Evolutionary conservation across 2,113 vertebrate species (phyloP).

Genomic region (Ictalurus punctatus): DNA sequence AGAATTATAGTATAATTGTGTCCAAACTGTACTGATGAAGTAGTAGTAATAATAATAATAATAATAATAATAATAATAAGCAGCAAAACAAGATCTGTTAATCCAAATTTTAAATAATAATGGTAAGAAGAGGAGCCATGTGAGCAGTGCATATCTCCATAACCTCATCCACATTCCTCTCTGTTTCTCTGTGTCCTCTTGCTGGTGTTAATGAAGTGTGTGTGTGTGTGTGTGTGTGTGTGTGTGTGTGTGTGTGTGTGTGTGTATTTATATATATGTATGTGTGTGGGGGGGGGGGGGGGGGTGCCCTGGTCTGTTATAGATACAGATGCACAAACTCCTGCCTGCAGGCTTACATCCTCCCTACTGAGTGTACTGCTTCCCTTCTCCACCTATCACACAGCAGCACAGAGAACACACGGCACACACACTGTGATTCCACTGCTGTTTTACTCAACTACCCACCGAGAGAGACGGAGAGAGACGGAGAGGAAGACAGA

Average conservation of each 20-base stretch:
- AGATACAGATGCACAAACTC: slow-evolving; percentile 19
- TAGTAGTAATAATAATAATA: background rate
- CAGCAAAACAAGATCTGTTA: background rate
- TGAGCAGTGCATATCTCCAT: background rate
- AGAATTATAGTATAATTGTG: background rate
- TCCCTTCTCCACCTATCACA: background rate
- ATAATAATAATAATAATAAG: background rate
- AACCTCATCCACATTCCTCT: background rate
- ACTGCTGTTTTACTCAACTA: slow-evolving; percentile 4
- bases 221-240: background rate
- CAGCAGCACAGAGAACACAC: background rate
- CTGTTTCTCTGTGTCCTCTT: background rate
- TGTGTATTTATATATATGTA: no score
- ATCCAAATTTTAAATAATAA: background rate
- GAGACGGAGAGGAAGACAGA: background rate
- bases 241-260: slow-evolving; percentile 1
- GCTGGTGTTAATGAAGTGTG: background rate
- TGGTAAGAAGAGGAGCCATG: no score
- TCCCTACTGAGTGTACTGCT: slow-evolving; percentile 8
- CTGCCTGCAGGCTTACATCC: slow-evolving; percentile 13
- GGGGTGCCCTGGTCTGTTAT: background rate
- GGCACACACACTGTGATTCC: background rate
- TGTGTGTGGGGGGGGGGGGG: background rate
- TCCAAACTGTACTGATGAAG: background rate
- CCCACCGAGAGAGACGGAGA: slow-evolving; percentile 8